These are phyloP conservation scores for Ictalurus furcatus DNA, from an alignment of 2,113 vertebrate genomes.

Conservation along the genomic window DNA sequence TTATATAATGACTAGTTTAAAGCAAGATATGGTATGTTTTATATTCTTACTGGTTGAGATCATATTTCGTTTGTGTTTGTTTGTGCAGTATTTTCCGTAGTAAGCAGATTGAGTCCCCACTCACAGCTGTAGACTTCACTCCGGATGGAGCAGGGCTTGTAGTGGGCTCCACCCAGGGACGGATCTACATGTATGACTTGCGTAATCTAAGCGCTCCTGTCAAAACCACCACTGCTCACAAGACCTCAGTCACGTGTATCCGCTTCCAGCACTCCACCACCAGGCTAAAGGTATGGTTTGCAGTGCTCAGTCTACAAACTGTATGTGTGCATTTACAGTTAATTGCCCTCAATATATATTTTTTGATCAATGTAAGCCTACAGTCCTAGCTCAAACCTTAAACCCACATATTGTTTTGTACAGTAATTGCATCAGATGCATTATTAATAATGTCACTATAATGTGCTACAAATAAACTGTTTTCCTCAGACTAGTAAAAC, in stretches of 20 bases:
- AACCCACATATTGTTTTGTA: not conserved
- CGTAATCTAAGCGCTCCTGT: conserved; percentile 86
- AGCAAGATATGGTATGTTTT: not conserved
- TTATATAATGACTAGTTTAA: not conserved
- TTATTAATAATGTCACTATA: not conserved
- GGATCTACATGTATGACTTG: conserved; percentile 91
- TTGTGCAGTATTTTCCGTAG: conserved; percentile 75
- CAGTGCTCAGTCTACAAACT: not conserved
- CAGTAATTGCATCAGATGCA: not conserved
- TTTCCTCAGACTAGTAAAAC: conserved; percentile 75
- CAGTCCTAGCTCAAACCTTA: not conserved
- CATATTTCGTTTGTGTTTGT: not conserved
- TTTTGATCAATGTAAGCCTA: not conserved
- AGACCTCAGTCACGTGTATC: conserved; percentile 91
- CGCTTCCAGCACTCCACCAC: conserved; percentile 80
- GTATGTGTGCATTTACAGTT: not conserved
- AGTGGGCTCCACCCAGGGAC: conserved; percentile 89
- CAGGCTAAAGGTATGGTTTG: conserved; percentile 77
- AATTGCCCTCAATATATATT: not conserved
- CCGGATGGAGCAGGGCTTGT: conserved; percentile 88
- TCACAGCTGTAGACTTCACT: conserved; percentile 91
- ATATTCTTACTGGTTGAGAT: not conserved
- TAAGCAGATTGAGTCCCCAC: conserved; percentile 84
- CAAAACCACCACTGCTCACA: conserved; percentile 85
- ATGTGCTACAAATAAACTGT: not conserved